phyloP scores from a whole-genome alignment of 2,113 vertebrate species.

The Anolis carolinensis region DNA sequence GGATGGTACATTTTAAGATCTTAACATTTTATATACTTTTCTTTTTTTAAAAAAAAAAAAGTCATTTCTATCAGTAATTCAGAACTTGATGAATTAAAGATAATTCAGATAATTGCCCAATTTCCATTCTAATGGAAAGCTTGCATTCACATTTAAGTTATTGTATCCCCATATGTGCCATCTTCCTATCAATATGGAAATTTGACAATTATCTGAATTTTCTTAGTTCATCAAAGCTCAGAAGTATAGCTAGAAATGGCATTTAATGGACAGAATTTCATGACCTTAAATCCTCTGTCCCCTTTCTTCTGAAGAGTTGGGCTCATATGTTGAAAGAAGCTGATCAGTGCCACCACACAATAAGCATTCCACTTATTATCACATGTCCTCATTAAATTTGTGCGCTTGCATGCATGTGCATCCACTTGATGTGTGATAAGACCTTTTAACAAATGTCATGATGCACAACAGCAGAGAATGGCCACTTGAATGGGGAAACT shows the following conservation, averaged over 20 bases:
- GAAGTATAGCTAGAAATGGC: conserved; percentile 18
- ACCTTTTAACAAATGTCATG: neutral
- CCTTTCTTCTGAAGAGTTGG: conserved; percentile 10
- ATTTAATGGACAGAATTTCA: conserved; percentile 8
- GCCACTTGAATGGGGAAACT: neutral
- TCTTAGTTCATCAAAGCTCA: conserved; percentile 14
- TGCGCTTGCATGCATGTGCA: neutral
- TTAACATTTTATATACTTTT: conserved; percentile 1
- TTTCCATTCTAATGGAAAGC: conserved; percentile 71
- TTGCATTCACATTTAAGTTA: conserved; percentile 61
- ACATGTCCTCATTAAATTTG: neutral
- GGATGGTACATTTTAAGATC: conserved; percentile 13
- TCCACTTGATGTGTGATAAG: neutral
- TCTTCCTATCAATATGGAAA: conserved; percentile 70
- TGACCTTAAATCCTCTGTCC: neutral
- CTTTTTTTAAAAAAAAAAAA: neutral
- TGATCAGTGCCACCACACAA: neutral
- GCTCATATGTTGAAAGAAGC: neutral
- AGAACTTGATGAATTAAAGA: conserved; percentile 25
- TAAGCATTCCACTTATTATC: neutral
- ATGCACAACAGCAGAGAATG: neutral
- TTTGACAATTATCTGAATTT: conserved; percentile 59
- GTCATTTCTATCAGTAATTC: conserved; percentile 21
- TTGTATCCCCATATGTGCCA: conserved; percentile 56
- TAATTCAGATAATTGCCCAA: conserved; percentile 58